phyloP scores from a whole-genome alignment of 2,113 vertebrate species.

The Copsychus sechellarum region DNA sequence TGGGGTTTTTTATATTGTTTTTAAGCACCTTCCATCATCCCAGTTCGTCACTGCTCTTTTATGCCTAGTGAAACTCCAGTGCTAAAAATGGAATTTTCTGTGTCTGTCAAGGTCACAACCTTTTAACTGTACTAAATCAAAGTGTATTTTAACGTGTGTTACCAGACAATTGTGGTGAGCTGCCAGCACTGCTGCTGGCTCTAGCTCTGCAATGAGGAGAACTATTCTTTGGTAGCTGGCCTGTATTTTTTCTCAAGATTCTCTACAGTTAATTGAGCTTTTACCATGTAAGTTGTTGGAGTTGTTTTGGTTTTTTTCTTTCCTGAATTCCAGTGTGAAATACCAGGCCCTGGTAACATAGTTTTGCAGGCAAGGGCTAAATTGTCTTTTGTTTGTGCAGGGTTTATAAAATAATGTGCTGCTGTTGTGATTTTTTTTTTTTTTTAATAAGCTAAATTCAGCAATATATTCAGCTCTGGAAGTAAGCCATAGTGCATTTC shows the following conservation, averaged over 20 bases:
- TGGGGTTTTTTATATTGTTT: neutral
- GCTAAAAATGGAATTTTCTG: neutral
- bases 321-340: neutral
- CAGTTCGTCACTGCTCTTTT: neutral
- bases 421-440: neutral
- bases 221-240: neutral
- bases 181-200: neutral
- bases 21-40: neutral
- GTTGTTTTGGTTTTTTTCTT: neutral
- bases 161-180: neutral
- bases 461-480: slow-evolving; percentile 51
- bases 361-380: slow-evolving; percentile 11
- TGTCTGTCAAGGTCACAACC: neutral
- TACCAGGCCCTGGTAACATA: neutral
- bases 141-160: neutral
- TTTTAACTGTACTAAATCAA: neutral
- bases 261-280: neutral
- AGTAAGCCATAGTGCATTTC: slow-evolving; percentile 32
- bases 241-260: neutral
- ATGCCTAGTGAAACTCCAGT: neutral
- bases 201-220: neutral
- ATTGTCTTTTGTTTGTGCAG: slow-evolving; percentile 8
- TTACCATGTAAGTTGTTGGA: neutral
- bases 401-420: slow-evolving; percentile 6
- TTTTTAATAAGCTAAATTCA: slow-evolving; percentile 22